Evolutionary conservation across 2,113 vertebrate species (phyloP), one percentile per base, ranked within the genome.

Genomic region (Trichomycterus rosablanca): DNA sequence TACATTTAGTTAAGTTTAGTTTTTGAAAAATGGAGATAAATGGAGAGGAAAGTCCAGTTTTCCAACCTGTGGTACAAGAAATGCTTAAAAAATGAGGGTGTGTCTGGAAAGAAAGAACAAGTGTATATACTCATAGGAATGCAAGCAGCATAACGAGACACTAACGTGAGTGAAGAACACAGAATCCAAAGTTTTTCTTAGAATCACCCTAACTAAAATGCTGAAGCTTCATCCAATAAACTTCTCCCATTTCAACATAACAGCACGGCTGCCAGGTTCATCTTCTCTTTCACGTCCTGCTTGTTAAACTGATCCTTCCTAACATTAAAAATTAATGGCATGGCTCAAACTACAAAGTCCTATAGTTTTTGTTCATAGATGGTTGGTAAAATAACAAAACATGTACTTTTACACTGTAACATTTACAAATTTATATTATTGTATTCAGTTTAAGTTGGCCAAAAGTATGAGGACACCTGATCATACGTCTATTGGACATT

Each of bases 21-120:
- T n/a, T n/a, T n/a, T n/a, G n/a, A n/a, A n/a, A n/a, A n/a, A n/a
- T n/a, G n/a, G n/a, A n/a, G n/a, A n/a, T n/a, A n/a, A n/a, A n/a
- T n/a, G n/a, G n/a, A n/a, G n/a, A n/a, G n/a, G n/a, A n/a, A n/a
- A n/a, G n/a, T n/a, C n/a, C n/a, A n/a, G n/a, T 44, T 26, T 45
- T 9, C 32, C 37, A 65, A 30, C 56, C 55, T 22, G 67, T 51
- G 49, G 8, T 54, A 55, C 72, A 40, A 59, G 63, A 63, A 59
- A 49, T 56, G 57, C 66, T 56, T 30, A 56, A 67, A 15, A 18
- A 32, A 39, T 37, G 24, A 66, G 55, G 67, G 72, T 50, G 67
- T 58, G 63, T 48, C 20, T 44, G 14, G 37, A 42, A 42, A 42
- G 53, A 43, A 15, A 8, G 50, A 37, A 9, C 18, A 22, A 12